Base-by-base conservation (phyloP, 2,113 vertebrate genomes). In the Acanthochromis polyacanthus region DNA sequence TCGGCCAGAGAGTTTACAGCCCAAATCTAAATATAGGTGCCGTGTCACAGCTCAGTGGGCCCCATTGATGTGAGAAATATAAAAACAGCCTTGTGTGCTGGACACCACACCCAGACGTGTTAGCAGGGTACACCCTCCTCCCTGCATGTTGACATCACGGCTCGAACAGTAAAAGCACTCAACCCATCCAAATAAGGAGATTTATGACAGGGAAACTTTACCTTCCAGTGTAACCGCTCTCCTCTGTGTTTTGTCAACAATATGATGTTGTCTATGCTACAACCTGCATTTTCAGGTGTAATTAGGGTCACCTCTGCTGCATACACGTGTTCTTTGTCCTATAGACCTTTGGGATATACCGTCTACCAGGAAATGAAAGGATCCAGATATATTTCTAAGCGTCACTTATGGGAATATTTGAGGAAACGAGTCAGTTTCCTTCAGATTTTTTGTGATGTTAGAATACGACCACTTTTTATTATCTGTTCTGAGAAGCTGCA, bases 61-160 rank as follows among this genome's bases (percentile, higher is more conserved):
- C 25, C 58, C 77, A 78, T 78, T 90, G 84, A 91, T 80, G 86
- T 71, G 51, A 88, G 72, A 67, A 89, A 84, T 72, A 93, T 81
- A 88, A 86, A 91, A 93, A 81, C 86, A 74, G 70, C 80, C 81
- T 87, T 92, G 91, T 93, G 78, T 87, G 63, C 30, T 53, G 65
- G 71, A 63, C 85, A 78, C 90, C 91, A 89, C 93, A 90, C 93
- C 92, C 90, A 88, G 70, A 86, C 30, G 62, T 82, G 79, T 84
- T 63, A 53, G 38, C 57, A 56, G 83, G 84, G 23, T 51, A 57
- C 79, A 83, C 91, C 88, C 90, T 78, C 80, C 51, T 57, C 46
- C 46, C 55, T 52, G 53, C n/a, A 19, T 30, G 64, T 65, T 90
- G 86, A 90, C 87, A 80, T 90, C 84, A 91, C 74, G 40, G 57